phyloP scores from a whole-genome alignment of 2,888 invertebrate genomes.

The Euzophera pinguis region DNA sequence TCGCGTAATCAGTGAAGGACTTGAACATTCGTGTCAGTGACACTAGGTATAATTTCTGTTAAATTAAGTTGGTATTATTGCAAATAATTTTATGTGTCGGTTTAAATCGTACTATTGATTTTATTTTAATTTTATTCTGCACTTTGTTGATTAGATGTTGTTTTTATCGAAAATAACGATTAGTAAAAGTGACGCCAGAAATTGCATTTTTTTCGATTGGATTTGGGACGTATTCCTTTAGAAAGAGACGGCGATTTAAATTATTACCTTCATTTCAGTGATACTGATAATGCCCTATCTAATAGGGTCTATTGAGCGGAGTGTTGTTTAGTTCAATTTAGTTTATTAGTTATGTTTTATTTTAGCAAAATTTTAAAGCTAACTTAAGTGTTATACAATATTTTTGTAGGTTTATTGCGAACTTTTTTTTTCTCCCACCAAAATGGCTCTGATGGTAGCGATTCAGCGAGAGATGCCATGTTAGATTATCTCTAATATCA shows the following conservation, averaged over 20 bases:
- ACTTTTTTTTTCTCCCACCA: constrained; percentile 74
- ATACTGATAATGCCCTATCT: constrained; percentile 66
- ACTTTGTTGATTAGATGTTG: constrained; percentile 75
- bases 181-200: constrained; percentile 68
- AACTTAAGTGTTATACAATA: constrained; percentile 78
- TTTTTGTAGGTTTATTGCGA: constrained; percentile 72
- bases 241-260: constrained; percentile 59
- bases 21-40: constrained; percentile 45
- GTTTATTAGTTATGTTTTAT: constrained; percentile 80
- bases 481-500: constrained; percentile 61
- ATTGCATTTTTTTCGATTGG: constrained; percentile 68
- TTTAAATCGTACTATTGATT: constrained; percentile 76
- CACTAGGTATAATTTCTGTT: constrained; percentile 72
- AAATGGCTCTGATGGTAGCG: constrained; percentile 60
- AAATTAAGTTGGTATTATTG: constrained; percentile 78
- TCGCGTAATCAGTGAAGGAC: constrained; percentile 64
- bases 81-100: constrained; percentile 76
- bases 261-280: constrained; percentile 71
- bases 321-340: constrained; percentile 80
- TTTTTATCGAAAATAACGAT: constrained; percentile 64
- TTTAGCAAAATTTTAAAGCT: constrained; percentile 79
- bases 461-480: constrained; percentile 54
- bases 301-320: constrained; percentile 65
- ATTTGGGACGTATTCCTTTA: constrained; percentile 53
- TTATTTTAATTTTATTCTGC: constrained; percentile 77